Evolutionary conservation across 2,888 invertebrate species (phyloP).

Genomic region (Germaria angustata): DNA sequence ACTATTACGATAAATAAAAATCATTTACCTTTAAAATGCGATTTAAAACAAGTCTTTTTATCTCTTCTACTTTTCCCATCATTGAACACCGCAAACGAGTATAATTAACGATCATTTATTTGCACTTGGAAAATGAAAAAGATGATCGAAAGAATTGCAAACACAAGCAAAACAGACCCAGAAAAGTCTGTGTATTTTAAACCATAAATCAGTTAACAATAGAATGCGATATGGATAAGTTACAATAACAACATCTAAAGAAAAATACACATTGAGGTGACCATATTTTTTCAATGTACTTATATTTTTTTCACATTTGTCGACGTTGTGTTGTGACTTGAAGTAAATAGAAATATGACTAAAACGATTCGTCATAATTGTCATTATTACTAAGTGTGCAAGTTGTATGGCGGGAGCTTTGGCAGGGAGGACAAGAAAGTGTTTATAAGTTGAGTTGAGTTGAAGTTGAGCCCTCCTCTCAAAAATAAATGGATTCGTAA

Average conservation of each 20-base stretch:
- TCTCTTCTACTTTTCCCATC: not conserved
- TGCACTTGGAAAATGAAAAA: conserved; percentile 34
- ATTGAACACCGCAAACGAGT: not conserved
- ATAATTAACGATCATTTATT: conserved; percentile 43
- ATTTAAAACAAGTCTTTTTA: not conserved
- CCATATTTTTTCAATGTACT: not conserved
- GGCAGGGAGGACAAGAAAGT: no score
- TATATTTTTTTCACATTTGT: not conserved
- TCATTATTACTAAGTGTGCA: no score
- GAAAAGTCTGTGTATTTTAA: conserved; percentile 19
- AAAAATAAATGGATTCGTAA: no score
- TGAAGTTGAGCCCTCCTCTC: no score
- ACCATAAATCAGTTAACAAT: conserved; percentile 52
- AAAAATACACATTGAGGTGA: conserved; percentile 26
- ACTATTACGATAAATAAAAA: no score
- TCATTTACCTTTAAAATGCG: not conserved
- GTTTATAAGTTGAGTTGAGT: no score
- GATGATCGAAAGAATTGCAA: conserved; percentile 12
- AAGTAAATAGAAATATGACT: conserved; percentile 18
- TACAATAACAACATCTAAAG: conserved; percentile 26
- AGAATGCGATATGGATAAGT: conserved; percentile 51
- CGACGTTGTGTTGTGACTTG: not conserved
- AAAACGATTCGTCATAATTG: conserved; percentile 33
- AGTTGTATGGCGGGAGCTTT: no score
- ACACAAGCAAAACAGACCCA: conserved; percentile 35